These are phyloP conservation scores for Sciurus carolinensis DNA, from an alignment of 2,797 vertebrate species.

Conservation along the genomic window DNA sequence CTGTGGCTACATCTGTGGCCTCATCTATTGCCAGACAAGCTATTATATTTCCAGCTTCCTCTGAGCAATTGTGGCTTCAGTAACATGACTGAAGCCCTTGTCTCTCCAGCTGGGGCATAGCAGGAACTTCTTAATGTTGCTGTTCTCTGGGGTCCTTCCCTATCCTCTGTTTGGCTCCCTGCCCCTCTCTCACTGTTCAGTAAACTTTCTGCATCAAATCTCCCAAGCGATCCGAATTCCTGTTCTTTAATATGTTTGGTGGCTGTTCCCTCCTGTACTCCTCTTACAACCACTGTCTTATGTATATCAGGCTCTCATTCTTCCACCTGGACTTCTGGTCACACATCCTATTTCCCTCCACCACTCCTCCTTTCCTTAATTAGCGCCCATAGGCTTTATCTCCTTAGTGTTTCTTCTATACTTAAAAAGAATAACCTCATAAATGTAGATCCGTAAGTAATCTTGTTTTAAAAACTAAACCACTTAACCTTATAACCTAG, in stretches of 20 bases:
- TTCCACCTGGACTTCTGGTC: background rate
- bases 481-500: background rate
- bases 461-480: background rate
- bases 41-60: slow-evolving; percentile 56
- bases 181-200: background rate
- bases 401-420: background rate
- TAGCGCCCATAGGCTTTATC: background rate
- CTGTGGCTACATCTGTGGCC: slow-evolving; percentile 36
- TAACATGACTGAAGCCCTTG: slow-evolving; percentile 6
- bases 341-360: background rate
- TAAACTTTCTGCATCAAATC: slow-evolving; percentile 26
- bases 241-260: background rate
- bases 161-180: background rate
- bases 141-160: background rate
- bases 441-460: slow-evolving; percentile 3
- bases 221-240: background rate
- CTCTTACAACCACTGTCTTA: background rate
- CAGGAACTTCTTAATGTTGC: background rate
- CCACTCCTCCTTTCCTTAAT: background rate
- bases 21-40: slow-evolving; percentile 22
- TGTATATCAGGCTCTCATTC: background rate
- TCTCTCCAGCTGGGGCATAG: background rate
- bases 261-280: background rate
- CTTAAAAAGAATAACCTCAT: slow-evolving; percentile 45
- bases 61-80: background rate